Percentiles rank a stretch among this genome's conserved stretches.
Evolutionary conservation across 2,888 invertebrate species (phyloP).

Genomic region (Eupelmus urozonus): DNA sequence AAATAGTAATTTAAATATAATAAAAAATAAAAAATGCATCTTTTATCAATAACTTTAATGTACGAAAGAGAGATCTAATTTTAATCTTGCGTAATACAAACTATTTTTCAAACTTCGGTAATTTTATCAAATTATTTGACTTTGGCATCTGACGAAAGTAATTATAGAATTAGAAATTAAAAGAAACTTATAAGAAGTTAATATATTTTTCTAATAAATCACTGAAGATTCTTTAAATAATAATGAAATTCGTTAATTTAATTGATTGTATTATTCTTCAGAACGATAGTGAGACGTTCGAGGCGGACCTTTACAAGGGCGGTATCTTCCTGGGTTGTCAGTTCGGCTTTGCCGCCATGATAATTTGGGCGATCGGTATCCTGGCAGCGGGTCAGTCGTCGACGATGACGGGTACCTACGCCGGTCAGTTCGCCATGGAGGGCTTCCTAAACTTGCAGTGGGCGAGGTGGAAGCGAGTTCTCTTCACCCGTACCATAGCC

Average conservation of each 20-base stretch:
- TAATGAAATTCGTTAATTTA: background rate
- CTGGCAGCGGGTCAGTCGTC: conserved; percentile 90
- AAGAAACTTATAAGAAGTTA: background rate
- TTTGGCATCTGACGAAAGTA: too few relatives aligned
- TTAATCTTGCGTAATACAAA: too few relatives aligned
- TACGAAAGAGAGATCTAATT: too few relatives aligned
- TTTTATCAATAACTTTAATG: too few relatives aligned
- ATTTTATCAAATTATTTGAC: too few relatives aligned
- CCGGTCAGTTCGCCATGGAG: conserved; percentile 94
- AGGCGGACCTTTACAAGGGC: conserved; percentile 86
- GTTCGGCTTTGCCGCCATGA: conserved; percentile 87
- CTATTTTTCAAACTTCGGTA: too few relatives aligned
- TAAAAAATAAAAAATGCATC: background rate
- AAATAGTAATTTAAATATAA: background rate
- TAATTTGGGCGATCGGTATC: conserved; percentile 91
- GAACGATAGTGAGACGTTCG: conserved; percentile 76
- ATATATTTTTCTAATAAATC: background rate
- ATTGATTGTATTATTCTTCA: conserved; percentile 53
- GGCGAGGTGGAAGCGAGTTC: conserved; percentile 91
- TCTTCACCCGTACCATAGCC: conserved; percentile 90
- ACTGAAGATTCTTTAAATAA: background rate
- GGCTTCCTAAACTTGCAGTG: conserved; percentile 91
- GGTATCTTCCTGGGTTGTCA: conserved; percentile 88
- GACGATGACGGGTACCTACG: conserved; percentile 89
- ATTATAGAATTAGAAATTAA: background rate